Evolutionary conservation across 2,888 invertebrate species (phyloP), one percentile per base, ranked within the genome.

Genomic region (Nezara viridula): DNA sequence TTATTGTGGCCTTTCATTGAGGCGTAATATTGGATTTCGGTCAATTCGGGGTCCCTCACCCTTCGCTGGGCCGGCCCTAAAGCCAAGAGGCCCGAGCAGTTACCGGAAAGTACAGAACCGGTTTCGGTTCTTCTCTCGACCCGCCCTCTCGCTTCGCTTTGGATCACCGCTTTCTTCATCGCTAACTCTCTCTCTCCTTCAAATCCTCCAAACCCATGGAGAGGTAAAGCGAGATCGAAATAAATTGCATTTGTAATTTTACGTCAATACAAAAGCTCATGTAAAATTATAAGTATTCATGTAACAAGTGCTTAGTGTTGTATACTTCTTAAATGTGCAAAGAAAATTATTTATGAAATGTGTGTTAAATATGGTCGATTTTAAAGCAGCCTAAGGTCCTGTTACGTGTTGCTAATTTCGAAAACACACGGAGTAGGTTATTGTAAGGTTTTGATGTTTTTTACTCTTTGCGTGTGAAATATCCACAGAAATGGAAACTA

Each of bases 21-120:
- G n/a, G 14, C 60, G 60, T 60, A 60, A 60, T 60, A 60, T 60
- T 60, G 60, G 60, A 60, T 60, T 60, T 27, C 60, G 60, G 60
- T 60, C 60, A 60, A 60, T 55, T 55, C 24, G 24, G n/a, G 7
- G 4, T n/a, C 24, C 24, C n/a, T 1, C 55, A n/a, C 55, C 55
- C 55, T 55, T n/a, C 24, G 55, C n/a, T 55, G 27, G 27, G 60
- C 14, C 27, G 27, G 9, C 27, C 60, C 60, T 60, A 55, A 55
- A 55, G n/a, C 55, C n/a, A 6, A 5, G 44, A 5, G 44, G 44
- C 10, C 44, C 44, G 44, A 50, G 50, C 16, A 55, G 60, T 27
- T 60, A 60, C 60, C 60, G 60, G 60, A 27, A 5, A 60, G 60
- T 60, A 27, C 44, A 27, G 14, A 60, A 60, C 60, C 60, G 60